phyloP scores from a whole-genome alignment of 2,797 vertebrate genomes.

The Pogoniulus pusillus region DNA sequence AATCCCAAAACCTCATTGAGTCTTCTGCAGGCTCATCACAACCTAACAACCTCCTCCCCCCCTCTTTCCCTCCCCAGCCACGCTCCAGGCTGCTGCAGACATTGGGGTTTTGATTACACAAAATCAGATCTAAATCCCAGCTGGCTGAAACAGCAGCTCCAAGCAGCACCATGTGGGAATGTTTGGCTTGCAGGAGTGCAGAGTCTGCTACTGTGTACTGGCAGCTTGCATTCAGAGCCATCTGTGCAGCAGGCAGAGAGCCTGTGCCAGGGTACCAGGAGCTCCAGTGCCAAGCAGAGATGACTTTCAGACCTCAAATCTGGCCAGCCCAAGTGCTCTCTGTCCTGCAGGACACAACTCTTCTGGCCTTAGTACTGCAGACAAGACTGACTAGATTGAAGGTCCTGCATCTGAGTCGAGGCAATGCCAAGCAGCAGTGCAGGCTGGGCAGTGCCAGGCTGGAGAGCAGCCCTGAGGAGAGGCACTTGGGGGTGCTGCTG shows the following conservation, averaged over 20 bases:
- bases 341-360: background rate
- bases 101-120: background rate
- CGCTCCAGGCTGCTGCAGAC: background rate
- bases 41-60: background rate
- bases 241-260: slow-evolving; percentile 54
- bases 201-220: background rate
- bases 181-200: slow-evolving; percentile 5
- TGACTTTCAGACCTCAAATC: background rate
- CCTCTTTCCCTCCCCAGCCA: background rate
- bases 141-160: slow-evolving; percentile 7
- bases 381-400: background rate
- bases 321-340: background rate
- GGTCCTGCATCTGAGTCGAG: no score
- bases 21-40: background rate
- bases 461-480: no score
- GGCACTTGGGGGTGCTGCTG: no score
- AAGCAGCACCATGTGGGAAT: background rate
- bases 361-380: background rate
- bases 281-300: background rate
- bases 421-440: no score
- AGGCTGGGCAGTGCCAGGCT: no score
- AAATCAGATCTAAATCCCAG: slow-evolving; percentile 27
- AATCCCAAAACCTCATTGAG: background rate
- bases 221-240: slow-evolving; percentile 19
- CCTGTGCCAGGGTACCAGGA: background rate